These are phyloP conservation scores for Drosophila koepferae DNA, from an alignment of 2,888 invertebrate genomes.

Conservation along the genomic window DNA sequence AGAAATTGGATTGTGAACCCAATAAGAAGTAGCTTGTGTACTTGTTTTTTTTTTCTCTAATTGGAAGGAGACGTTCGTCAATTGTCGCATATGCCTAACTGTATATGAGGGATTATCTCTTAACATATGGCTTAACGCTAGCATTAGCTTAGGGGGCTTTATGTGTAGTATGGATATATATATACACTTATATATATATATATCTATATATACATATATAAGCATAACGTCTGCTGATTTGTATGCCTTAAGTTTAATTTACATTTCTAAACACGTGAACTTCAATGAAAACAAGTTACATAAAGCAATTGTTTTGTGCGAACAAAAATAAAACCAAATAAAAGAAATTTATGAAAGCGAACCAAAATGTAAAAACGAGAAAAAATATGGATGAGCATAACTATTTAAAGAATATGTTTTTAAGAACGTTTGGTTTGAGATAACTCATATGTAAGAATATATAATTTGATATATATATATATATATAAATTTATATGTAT, in stretches of 20 bases:
- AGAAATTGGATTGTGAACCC: conserved; percentile 2
- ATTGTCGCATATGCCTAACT: conserved; percentile 14
- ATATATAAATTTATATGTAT: conserved; percentile 18
- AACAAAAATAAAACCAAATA: conserved; percentile 42
- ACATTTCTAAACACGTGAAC: conserved; percentile 40
- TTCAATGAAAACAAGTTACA: conserved; percentile 19
- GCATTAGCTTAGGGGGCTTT: conserved; percentile 18
- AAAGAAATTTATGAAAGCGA: not conserved
- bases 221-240: conserved; percentile 62
- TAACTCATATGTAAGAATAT: conserved; percentile 25
- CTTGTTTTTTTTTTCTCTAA: conserved; percentile 11
- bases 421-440: conserved; percentile 21
- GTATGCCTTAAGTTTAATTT: conserved; percentile 60
- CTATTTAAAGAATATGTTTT: conserved; percentile 33
- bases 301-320: conserved; percentile 58
- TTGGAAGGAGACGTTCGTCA: conserved; percentile 49
- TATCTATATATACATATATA: conserved; percentile 47
- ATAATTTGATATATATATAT: conserved; percentile 9
- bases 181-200: conserved; percentile 29
- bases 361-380: conserved; percentile 20
- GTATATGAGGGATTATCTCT: conserved; percentile 21
- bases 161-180: conserved; percentile 24
- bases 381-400: conserved; percentile 54
- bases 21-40: conserved; percentile 8
- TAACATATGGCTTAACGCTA: conserved; percentile 31